Evolutionary conservation across 2,113 vertebrate genomes (phyloP).

Genomic region (Erinaceus europaeus): DNA sequence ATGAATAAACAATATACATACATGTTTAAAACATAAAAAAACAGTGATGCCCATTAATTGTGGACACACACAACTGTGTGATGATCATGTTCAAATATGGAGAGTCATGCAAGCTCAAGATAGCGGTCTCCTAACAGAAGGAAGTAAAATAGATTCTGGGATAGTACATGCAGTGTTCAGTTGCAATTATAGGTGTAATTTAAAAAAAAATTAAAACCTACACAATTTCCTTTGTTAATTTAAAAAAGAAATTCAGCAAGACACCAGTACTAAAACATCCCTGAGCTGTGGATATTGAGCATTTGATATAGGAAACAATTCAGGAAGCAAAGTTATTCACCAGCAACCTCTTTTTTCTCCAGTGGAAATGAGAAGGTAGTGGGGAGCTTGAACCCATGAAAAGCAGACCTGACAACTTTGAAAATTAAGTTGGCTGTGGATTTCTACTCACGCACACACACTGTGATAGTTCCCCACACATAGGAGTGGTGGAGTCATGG

Average conservation of each 20-base stretch:
- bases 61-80: not conserved
- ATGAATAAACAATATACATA: not conserved
- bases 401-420: slow-evolving; percentile 44
- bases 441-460: slow-evolving; percentile 16
- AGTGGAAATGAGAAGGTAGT: slow-evolving; percentile 34
- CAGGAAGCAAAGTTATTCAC: not conserved
- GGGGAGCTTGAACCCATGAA: not conserved
- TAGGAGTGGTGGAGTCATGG: rapidly evolving
- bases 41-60: not conserved
- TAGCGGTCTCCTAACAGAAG: not conserved
- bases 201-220: no score
- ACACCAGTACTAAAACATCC: not conserved
- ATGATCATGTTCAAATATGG: not conserved
- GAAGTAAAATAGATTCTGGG: not conserved
- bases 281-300: not conserved
- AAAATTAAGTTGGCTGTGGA: slow-evolving; percentile 39
- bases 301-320: slow-evolving; percentile 27
- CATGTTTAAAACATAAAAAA: slow-evolving; percentile 14
- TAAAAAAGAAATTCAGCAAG: not conserved
- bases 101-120: not conserved
- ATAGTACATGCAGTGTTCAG: not conserved
- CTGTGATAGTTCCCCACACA: not conserved
- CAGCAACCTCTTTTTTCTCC: not conserved
- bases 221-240: slow-evolving; percentile 46
- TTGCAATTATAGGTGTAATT: no score